phyloP scores from a whole-genome alignment of 2,888 invertebrate species.

The Athrips mouffetella region DNA sequence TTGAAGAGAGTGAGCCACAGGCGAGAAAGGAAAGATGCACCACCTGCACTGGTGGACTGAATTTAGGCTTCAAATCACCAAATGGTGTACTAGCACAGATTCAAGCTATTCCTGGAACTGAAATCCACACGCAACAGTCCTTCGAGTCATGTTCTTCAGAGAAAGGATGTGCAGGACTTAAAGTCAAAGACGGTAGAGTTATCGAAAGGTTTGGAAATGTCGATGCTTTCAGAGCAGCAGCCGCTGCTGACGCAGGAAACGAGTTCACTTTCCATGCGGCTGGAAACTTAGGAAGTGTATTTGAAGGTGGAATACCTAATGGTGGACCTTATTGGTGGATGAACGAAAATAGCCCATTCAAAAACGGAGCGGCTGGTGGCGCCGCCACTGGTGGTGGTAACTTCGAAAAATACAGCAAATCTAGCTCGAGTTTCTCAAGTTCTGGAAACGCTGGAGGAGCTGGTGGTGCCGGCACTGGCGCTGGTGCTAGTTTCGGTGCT shows the following conservation, averaged over 20 bases:
- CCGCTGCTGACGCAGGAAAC: constrained; percentile 44
- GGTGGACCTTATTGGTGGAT: constrained; percentile 81
- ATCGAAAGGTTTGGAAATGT: constrained; percentile 61
- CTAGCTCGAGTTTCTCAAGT: constrained; percentile 39
- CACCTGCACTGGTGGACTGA: constrained; percentile 40
- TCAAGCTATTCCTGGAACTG: constrained; percentile 49
- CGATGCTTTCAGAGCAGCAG: constrained; percentile 58
- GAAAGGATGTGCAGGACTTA: constrained; percentile 69
- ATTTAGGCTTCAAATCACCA: constrained; percentile 45
- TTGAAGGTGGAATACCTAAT: constrained; percentile 47
- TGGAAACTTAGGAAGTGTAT: constrained; percentile 44
- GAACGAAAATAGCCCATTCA: constrained; percentile 78
- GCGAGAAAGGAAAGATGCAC: constrained; percentile 57
- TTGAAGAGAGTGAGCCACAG: constrained; percentile 52
- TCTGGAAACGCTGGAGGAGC: constrained; percentile 27
- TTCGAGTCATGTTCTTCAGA: constrained; percentile 65
- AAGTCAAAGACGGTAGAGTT: constrained; percentile 66
- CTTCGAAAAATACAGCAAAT: constrained; percentile 59
- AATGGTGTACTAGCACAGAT: constrained; percentile 51
- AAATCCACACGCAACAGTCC: constrained; percentile 63
- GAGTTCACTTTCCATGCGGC: constrained; percentile 63
- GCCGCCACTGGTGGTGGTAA: constrained; percentile 34
- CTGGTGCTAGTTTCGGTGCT: constrained; percentile 25
- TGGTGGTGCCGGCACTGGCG: constrained; percentile 23
- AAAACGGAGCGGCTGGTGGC: constrained; percentile 50